These are phyloP conservation scores for Potamilus streckersoni DNA, from an alignment of 1,140 invertebrate genomes.

Conservation along the genomic window DNA sequence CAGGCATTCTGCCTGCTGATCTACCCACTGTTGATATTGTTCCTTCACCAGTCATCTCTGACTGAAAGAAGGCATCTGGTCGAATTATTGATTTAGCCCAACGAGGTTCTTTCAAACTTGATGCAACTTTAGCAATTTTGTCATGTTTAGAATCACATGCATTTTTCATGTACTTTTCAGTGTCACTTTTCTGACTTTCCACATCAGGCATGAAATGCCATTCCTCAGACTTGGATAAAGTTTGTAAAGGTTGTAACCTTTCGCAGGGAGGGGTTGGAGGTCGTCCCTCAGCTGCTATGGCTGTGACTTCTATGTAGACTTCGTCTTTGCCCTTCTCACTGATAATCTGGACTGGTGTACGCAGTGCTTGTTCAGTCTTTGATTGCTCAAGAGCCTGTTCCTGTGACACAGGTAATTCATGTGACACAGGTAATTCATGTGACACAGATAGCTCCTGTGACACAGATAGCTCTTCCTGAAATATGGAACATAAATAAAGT, in stretches of 20 bases:
- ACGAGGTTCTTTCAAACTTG: neutral
- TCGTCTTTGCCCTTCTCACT: constrained; percentile 32
- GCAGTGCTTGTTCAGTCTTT: too few relatives aligned
- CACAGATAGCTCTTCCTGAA: too few relatives aligned
- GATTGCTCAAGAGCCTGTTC: too few relatives aligned
- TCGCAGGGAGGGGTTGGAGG: constrained; percentile 21
- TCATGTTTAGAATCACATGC: neutral
- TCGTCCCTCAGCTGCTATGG: constrained; percentile 35
- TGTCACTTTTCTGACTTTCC: constrained; percentile 13
- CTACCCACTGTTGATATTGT: constrained; percentile 52
- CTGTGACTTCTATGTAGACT: constrained; percentile 43
- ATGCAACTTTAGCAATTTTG: neutral
- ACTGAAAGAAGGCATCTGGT: constrained; percentile 47
- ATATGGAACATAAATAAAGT: too few relatives aligned
- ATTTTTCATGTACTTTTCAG: constrained; percentile 5
- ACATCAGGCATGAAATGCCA: constrained; percentile 41
- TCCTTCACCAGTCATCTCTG: constrained; percentile 36
- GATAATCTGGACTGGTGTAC: constrained; percentile 20
- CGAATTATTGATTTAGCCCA: constrained; percentile 36
- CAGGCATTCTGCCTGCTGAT: constrained; percentile 55
- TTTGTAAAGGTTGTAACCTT: constrained; percentile 21
- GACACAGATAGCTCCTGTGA: too few relatives aligned
- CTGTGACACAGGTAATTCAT: too few relatives aligned
- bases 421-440: too few relatives aligned
- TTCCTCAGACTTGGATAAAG: constrained; percentile 33